Evolutionary conservation across 2,888 invertebrate genomes (phyloP), one percentile per base, ranked within the genome.

Genomic region (Incurvaria masculella): DNA sequence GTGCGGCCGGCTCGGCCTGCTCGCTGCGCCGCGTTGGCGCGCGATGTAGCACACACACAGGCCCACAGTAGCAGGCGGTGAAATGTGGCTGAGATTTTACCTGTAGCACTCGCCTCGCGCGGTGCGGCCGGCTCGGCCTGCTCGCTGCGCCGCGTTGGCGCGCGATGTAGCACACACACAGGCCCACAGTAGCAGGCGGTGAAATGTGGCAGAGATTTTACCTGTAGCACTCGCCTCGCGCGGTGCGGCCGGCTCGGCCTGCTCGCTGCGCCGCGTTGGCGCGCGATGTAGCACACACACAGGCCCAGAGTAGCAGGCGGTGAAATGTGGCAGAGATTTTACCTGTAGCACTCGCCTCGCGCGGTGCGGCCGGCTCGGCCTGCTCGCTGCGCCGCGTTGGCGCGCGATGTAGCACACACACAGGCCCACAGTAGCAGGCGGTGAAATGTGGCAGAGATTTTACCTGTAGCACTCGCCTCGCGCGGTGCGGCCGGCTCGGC

Each of bases 1-100:
- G 91, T 83, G 42, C 98, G 79, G 0, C 97, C 98, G 1, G 96
- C 94, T 46, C 98, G 79, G 0, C 98, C 98, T 1, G 97, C 93
- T 49, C 98, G 78, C 65, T 98, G 97, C 50, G 86, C 81, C 0
- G 97, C 97, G 38, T 94, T 94, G 45, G 94, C 92, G 67, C 87
- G 87, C 2, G 95, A 93, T 2, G 92, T 80, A 0, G 94, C 89
- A 2, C 92, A 85, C 1, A 92, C 82, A 1, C n/a, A n/a, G n/a
- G n/a, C n/a, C n/a, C n/a, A n/a, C n/a, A n/a, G n/a, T n/a, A n/a
- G n/a, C n/a, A n/a, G n/a, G n/a, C n/a, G n/a, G n/a, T n/a, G n/a
- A n/a, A n/a, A n/a, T n/a, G n/a, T n/a, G n/a, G n/a, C n/a, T n/a
- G n/a, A n/a, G n/a, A n/a, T n/a, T n/a, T n/a, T n/a, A 88, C 87